A percentile compares a stretch with the other conserved stretches of the same genome.
Conservation (phyloP, 53 echinoderm and acorn worm genomes). For the Pentamera pediparva region DNA sequence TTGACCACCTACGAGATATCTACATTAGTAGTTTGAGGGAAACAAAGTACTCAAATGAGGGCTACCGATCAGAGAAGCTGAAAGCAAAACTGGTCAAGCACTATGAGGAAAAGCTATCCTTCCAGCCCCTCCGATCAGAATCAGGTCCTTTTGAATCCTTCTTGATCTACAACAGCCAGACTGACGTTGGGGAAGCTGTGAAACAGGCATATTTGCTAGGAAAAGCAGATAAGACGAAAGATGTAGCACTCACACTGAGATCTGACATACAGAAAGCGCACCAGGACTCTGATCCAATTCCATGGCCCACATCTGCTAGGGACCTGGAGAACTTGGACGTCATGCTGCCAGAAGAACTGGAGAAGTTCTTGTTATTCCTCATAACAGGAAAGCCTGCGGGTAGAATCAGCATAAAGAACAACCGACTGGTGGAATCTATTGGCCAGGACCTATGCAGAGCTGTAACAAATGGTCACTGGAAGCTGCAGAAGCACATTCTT, state of each 20-base stretch:
- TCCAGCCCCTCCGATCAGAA: neutral
- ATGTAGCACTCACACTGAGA: constrained; percentile 21
- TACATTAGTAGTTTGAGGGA: neutral
- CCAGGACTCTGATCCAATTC: constrained; percentile 19
- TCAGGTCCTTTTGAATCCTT: constrained; percentile 1
- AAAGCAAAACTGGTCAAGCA: neutral
- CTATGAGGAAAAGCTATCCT: constrained; percentile 5
- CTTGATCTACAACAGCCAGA: constrained; percentile 32
- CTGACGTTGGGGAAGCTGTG: constrained; percentile 23
- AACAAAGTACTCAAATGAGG: neutral
- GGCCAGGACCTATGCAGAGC: constrained; percentile 54
- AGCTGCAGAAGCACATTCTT: constrained; percentile 56
- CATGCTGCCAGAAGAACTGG: constrained; percentile 20
- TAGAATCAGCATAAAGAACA: neutral
- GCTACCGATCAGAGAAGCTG: neutral
- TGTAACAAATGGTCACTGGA: constrained; percentile 46
- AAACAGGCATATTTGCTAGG: constrained; percentile 31
- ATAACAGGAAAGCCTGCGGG: neutral
- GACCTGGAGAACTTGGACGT: constrained; percentile 20
- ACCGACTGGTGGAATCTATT: constrained; percentile 36
- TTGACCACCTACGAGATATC: too few species aligned
- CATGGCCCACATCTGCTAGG: constrained; percentile 20
- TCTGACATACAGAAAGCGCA: constrained; percentile 26
- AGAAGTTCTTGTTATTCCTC: constrained; percentile 5
- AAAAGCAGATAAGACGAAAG: constrained; percentile 10